phyloP scores from a whole-genome alignment of 2,888 invertebrate species.

The Drosophila pseudotakahashii region DNA sequence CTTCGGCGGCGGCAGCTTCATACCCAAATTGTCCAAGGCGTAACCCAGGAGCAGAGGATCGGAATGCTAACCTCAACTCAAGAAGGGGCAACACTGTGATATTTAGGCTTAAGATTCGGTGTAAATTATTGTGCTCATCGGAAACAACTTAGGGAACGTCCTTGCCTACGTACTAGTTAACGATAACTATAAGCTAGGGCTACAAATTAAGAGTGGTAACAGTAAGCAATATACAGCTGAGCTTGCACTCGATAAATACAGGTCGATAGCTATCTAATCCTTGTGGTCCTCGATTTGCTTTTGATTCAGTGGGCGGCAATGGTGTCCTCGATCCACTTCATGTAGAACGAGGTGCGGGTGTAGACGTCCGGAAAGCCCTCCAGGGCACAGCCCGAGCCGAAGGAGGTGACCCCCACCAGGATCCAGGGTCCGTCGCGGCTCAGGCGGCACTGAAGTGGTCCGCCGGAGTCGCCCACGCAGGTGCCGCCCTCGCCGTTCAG shows the following conservation, averaged over 20 bases:
- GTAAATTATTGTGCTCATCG: conserved; percentile 68
- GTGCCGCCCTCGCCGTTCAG: conserved; percentile 94
- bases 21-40: conserved; percentile 36
- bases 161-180: conserved; percentile 65
- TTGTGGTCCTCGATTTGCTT: background rate
- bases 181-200: conserved; percentile 57
- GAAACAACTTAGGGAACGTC: conserved; percentile 76
- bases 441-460: conserved; percentile 93
- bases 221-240: conserved; percentile 61
- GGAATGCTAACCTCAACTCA: conserved; percentile 26
- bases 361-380: conserved; percentile 96
- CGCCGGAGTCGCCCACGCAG: conserved; percentile 96
- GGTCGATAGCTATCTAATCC: conserved; percentile 40
- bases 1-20: conserved; percentile 4
- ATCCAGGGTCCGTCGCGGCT: conserved; percentile 92
- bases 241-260: conserved; percentile 59
- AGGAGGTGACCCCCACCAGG: conserved; percentile 94
- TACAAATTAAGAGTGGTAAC: conserved; percentile 12
- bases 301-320: conserved; percentile 74
- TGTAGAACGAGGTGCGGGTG: conserved; percentile 92
- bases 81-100: conserved; percentile 59
- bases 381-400: conserved; percentile 95
- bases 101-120: conserved; percentile 62
- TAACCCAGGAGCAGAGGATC: conserved; percentile 1
- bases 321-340: conserved; percentile 90